Evolutionary conservation across 92 coral and sea anemone genomes (phyloP).

Genomic region (Paragorgia papillata): DNA sequence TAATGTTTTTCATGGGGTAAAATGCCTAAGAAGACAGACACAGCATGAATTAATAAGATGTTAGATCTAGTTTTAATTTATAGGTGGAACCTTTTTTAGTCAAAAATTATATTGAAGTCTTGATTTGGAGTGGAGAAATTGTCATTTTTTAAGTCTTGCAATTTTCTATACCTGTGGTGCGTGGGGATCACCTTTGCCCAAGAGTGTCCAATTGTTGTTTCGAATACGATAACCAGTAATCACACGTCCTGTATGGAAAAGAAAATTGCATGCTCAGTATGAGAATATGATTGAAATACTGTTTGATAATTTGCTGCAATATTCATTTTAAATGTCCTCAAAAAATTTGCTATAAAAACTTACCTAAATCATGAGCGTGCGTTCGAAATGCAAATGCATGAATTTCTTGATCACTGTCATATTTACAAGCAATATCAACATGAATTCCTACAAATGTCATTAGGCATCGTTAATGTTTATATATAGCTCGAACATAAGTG

Average conservation of each 20-base stretch:
- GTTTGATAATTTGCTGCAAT: too few relatives aligned
- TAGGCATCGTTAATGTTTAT: not conserved
- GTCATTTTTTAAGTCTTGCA: too few relatives aligned
- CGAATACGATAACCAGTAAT: constrained; percentile 83
- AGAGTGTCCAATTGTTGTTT: constrained; percentile 69
- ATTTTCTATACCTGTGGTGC: constrained; percentile 79
- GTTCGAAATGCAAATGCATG: constrained; percentile 92
- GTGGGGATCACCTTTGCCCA: constrained; percentile 89
- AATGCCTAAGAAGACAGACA: constrained; percentile 70
- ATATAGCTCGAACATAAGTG: too few relatives aligned
- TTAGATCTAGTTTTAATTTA: too few relatives aligned
- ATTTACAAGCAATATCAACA: constrained; percentile 80
- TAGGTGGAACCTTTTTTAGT: too few relatives aligned
- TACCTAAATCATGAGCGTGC: constrained; percentile 91
- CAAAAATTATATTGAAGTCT: too few relatives aligned
- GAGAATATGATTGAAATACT: too few relatives aligned
- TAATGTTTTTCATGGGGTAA: constrained; percentile 72
- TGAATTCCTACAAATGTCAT: constrained; percentile 65
- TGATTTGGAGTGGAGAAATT: too few relatives aligned
- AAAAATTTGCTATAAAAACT: too few relatives aligned
- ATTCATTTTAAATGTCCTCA: too few relatives aligned
- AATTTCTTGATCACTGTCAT: constrained; percentile 62
- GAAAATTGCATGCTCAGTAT: not conserved
- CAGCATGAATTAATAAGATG: not conserved
- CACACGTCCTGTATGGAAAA: constrained; percentile 64